Evolutionary conservation across 2,797 vertebrate species (phyloP).

Genomic region (Cossypha caffra): DNA sequence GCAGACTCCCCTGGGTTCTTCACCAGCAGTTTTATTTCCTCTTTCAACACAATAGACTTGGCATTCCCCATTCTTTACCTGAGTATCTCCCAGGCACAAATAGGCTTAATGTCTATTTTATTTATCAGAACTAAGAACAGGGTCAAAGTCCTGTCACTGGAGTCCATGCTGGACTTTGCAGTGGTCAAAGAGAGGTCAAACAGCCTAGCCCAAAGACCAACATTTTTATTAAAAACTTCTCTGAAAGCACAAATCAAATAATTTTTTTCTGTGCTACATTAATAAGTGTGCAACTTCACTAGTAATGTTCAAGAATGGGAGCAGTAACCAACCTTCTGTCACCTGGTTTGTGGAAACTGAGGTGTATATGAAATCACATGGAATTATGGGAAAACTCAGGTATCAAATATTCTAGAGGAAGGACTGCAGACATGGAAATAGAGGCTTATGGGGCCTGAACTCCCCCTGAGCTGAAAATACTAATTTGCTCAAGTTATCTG

Average conservation of each 20-base stretch:
- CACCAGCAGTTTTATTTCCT: not conserved
- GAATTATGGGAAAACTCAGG: not conserved
- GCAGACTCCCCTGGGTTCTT: not conserved
- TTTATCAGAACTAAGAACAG: not conserved
- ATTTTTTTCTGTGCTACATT: not conserved
- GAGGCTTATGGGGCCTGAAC: not conserved
- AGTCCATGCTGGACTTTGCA: not conserved
- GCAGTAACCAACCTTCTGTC: not conserved
- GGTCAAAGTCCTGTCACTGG: not conserved
- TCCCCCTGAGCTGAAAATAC: not conserved
- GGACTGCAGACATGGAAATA: not conserved
- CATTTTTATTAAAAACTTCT: not conserved
- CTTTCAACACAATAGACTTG: not conserved
- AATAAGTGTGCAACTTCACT: not conserved
- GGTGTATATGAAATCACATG: not conserved
- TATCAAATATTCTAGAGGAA: not conserved
- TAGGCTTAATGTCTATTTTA: not conserved
- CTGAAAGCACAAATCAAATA: not conserved
- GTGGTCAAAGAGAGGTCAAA: not conserved
- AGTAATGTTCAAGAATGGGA: not conserved
- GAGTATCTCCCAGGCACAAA: not conserved
- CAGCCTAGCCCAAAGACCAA: not conserved
- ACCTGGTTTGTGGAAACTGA: not conserved
- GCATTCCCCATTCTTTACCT: not conserved
- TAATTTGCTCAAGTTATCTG: rapidly evolving